Conservation (phyloP, 2,797 vertebrate genomes). For the Chiloscyllium punctatum region DNA sequence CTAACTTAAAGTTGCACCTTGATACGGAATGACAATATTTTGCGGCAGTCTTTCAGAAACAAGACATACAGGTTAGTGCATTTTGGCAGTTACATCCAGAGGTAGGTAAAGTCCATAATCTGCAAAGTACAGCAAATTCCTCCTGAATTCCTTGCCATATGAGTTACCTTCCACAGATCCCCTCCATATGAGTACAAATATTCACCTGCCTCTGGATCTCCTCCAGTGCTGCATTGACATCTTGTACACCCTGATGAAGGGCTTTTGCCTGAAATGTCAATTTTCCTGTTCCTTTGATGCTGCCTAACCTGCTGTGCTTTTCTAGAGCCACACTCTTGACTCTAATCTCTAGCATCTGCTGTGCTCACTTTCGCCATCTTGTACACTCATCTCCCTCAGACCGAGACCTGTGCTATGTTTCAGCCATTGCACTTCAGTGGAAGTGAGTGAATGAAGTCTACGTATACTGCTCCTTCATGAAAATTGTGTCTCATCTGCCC, state of each 20-base stretch:
- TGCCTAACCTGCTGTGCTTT: no score
- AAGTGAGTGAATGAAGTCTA: background rate
- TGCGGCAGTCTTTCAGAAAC: background rate
- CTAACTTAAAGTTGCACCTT: no score
- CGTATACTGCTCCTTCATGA: background rate
- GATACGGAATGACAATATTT: background rate
- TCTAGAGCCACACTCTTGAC: no score
- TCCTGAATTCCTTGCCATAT: background rate
- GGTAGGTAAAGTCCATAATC: background rate
- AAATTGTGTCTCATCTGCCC: background rate
- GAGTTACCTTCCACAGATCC: background rate
- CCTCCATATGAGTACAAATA: no score
- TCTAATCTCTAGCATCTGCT: no score
- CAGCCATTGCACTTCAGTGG: background rate
- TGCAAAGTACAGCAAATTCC: background rate
- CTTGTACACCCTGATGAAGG: background rate
- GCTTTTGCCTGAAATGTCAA: no score
- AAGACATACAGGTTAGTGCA: background rate
- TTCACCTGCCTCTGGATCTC: background rate
- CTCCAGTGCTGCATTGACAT: background rate
- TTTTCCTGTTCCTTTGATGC: no score
- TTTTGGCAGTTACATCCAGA: background rate
- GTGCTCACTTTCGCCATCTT: background rate
- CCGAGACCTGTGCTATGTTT: background rate
- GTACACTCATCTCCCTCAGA: background rate